phyloP scores from a whole-genome alignment of 2,797 vertebrate species.

The Sebastes steindachneri region DNA sequence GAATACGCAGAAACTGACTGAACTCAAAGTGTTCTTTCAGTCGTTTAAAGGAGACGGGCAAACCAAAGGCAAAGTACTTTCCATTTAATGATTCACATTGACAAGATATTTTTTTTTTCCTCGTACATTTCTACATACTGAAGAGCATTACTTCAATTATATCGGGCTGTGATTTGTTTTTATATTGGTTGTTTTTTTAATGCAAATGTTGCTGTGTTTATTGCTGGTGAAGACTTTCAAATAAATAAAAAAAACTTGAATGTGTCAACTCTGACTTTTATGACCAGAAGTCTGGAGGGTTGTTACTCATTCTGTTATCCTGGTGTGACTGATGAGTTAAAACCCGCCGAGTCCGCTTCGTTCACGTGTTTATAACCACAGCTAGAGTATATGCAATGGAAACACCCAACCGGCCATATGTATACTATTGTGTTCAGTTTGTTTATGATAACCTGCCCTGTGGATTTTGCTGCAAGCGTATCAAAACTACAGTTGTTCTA shows the following conservation, averaged over 20 bases:
- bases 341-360: background rate
- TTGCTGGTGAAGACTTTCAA: conserved; percentile 53
- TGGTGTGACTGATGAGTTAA: background rate
- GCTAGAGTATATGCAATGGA: background rate
- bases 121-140: conserved; percentile 3
- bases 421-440: background rate
- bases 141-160: background rate
- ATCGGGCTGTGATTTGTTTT: conserved; percentile 36
- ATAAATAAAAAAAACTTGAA: conserved; percentile 49
- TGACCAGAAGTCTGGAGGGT: background rate
- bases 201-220: conserved; percentile 29
- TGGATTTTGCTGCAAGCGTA: background rate
- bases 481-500: background rate
- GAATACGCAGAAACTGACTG: background rate
- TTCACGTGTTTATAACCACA: background rate
- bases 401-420: too few species aligned
- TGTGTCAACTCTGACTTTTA: background rate
- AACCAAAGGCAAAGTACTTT: conserved; percentile 4
- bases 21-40: background rate
- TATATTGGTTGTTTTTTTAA: conserved; percentile 20
- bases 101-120: background rate
- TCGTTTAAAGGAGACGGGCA: background rate
- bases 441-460: background rate
- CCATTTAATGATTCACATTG: background rate
- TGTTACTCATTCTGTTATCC: background rate